phyloP scores from a whole-genome alignment of 2,888 invertebrate species.

The Mamestra brassicae region DNA sequence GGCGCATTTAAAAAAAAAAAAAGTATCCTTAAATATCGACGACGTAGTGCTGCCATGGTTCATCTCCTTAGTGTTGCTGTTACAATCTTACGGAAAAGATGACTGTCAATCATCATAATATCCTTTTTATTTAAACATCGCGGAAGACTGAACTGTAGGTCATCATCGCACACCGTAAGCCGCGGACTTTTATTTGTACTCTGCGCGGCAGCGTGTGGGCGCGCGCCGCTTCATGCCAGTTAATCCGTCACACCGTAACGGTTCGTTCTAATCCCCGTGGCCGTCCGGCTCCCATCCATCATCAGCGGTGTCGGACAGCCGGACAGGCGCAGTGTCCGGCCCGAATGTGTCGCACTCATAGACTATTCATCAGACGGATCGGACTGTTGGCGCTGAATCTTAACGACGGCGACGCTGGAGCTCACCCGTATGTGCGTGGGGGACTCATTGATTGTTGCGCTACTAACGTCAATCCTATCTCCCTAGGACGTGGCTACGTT shows the following conservation, averaged over 20 bases:
- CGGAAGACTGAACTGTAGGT: background rate
- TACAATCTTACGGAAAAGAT: background rate
- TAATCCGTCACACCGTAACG: slow-evolving; percentile 20
- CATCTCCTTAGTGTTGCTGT: background rate
- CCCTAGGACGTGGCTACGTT: background rate
- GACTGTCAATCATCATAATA: background rate
- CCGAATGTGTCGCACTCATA: slow-evolving; percentile 19
- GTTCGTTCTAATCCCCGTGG: slow-evolving; percentile 20
- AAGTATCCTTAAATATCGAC: too few relatives aligned
- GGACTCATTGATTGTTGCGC: background rate
- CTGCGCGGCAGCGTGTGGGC: slow-evolving; percentile 1
- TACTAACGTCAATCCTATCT: slow-evolving; percentile 5
- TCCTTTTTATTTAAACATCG: background rate
- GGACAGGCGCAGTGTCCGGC: slow-evolving; percentile 12
- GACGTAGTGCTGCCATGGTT: background rate
- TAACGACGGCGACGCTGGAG: slow-evolving; percentile 8
- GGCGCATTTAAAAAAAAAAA: too few relatives aligned
- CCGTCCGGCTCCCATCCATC: slow-evolving; percentile 31
- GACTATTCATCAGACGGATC: slow-evolving; percentile 26
- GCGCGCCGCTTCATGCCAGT: background rate
- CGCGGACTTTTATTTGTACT: background rate
- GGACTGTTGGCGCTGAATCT: slow-evolving; percentile 24
- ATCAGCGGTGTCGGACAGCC: slow-evolving; percentile 15
- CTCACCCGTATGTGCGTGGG: background rate
- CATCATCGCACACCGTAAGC: background rate